A percentile compares a stretch with the other conserved stretches of the same genome.
Conservation (phyloP, 2,113 vertebrate species). For the Coregonus clupeaformis region DNA sequence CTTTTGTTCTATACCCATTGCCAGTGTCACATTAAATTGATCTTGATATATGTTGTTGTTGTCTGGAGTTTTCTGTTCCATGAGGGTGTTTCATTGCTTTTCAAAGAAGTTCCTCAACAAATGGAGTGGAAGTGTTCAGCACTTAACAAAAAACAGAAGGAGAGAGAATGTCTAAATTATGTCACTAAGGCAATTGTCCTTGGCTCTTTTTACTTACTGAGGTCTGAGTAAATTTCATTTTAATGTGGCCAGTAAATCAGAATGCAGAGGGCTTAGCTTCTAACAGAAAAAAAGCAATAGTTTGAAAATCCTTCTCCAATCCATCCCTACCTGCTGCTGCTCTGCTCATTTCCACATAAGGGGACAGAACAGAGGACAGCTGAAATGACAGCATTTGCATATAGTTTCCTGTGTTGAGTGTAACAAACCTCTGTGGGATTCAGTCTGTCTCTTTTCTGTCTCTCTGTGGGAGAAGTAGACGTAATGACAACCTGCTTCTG, state of each 20-base stretch:
- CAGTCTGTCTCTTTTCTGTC: not conserved
- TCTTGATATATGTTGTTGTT: slow-evolving; percentile 63
- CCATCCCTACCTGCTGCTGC: slow-evolving; percentile 51
- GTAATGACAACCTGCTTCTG: slow-evolving; percentile 44
- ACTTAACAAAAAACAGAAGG: slow-evolving; percentile 30
- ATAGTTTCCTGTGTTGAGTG: slow-evolving; percentile 33
- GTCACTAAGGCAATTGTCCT: slow-evolving; percentile 62
- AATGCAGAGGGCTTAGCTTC: slow-evolving; percentile 61
- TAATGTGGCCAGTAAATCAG: slow-evolving; percentile 64
- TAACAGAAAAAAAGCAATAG: slow-evolving; percentile 29
- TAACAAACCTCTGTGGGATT: slow-evolving; percentile 67
- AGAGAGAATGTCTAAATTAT: slow-evolving; percentile 47
- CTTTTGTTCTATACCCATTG: slow-evolving; percentile 44
- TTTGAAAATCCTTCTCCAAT: slow-evolving; percentile 56
- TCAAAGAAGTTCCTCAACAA: not conserved
- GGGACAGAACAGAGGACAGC: slow-evolving; percentile 15
- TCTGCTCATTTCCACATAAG: slow-evolving; percentile 50
- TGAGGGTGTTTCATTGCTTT: slow-evolving; percentile 18
- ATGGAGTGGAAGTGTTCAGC: not conserved
- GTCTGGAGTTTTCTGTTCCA: slow-evolving; percentile 65
- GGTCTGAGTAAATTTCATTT: slow-evolving; percentile 60
- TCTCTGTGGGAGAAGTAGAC: slow-evolving; percentile 28
- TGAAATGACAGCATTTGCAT: slow-evolving; percentile 66
- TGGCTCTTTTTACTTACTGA: slow-evolving; percentile 55
- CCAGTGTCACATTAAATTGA: slow-evolving; percentile 68